Percentiles rank a stretch among this genome's conserved stretches.
Evolutionary conservation across 2,113 vertebrate genomes (phyloP).

Genomic region (Seriola dumerili): DNA sequence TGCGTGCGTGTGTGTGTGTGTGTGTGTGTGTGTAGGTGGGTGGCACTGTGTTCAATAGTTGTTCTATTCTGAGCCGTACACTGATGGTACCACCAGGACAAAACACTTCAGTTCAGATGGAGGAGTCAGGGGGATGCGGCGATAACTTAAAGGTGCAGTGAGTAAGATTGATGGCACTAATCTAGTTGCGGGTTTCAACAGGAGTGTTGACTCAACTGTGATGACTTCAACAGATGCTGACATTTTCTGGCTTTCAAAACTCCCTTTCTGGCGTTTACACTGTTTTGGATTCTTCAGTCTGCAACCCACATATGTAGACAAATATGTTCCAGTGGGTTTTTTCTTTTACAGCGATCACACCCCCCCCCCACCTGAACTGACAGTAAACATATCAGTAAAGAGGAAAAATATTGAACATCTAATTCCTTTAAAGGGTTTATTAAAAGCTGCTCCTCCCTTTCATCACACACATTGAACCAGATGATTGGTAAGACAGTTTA

Average conservation of each 20-base stretch:
- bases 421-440: too few relatives aligned
- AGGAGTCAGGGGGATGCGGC: not conserved
- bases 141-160: not conserved
- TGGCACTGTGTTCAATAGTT: slow-evolving; percentile 10
- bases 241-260: not conserved
- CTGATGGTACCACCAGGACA: not conserved
- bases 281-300: too few relatives aligned
- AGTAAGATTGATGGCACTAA: not conserved
- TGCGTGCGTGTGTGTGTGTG: not conserved
- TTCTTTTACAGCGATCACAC: too few relatives aligned
- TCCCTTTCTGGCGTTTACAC: too few relatives aligned
- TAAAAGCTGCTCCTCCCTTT: too few relatives aligned
- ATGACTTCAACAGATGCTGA: not conserved
- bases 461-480: too few relatives aligned
- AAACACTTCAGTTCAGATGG: not conserved
- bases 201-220: not conserved
- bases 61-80: slow-evolving; percentile 45
- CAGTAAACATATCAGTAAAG: too few relatives aligned
- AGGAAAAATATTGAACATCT: too few relatives aligned
- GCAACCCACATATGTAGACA: too few relatives aligned
- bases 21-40: slow-evolving; percentile 12
- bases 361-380: too few relatives aligned
- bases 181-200: not conserved
- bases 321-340: too few relatives aligned
- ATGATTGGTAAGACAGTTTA: too few relatives aligned